Base-by-base conservation (phyloP, 92 coral and sea anemone species). In the Diadumene lineata region DNA sequence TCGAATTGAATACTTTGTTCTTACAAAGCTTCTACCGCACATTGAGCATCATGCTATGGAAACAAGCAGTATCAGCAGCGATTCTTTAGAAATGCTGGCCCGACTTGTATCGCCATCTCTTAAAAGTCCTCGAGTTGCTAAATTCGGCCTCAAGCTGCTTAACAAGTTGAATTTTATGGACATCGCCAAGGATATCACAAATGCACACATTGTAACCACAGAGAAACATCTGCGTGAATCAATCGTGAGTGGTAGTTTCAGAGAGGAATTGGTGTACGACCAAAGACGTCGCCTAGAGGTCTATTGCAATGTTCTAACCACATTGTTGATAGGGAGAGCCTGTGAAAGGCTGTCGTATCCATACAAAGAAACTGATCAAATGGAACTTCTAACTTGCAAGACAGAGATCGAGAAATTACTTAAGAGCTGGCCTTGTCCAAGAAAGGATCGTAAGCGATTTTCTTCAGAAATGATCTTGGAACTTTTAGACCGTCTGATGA, bases 171-270 rank as follows among this genome's bases (percentile, higher is more conserved):
- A 64, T 30, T 22, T 1, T 15, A n/a, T 55, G 18, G 73, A 65
- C 25, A 15, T 65, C 55, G 73, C 73, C 0, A 50, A 22, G 46
- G 38, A 55, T 33, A 73, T 56, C 9, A 55, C 73, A 26, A 76
- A 76, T 31, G 81, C 73, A 1, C 73, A 65, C 32, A 32, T 66
- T 33, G 27, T 44, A 15, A 56, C 10, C 8, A 24, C 60, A 8
- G 81, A 76, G 50, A 33, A 43, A 24, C 17, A n/a, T 23, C 62
- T 76, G 3, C 69, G 81, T 0, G 13, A 21, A 34, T 66, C 81
- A 21, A 28, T 76, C 23, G 72, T 76, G 11, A 65, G 66, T 31
- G 81, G 81, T 21, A 76, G 73, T 34, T 76, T 76, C 26, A 66
- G 25, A 24, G 22, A 51, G 11, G 73, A 76, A 31, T 17, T 13